Evolutionary conservation across 2,888 invertebrate species (phyloP).

Genomic region (Polietes domitor): DNA sequence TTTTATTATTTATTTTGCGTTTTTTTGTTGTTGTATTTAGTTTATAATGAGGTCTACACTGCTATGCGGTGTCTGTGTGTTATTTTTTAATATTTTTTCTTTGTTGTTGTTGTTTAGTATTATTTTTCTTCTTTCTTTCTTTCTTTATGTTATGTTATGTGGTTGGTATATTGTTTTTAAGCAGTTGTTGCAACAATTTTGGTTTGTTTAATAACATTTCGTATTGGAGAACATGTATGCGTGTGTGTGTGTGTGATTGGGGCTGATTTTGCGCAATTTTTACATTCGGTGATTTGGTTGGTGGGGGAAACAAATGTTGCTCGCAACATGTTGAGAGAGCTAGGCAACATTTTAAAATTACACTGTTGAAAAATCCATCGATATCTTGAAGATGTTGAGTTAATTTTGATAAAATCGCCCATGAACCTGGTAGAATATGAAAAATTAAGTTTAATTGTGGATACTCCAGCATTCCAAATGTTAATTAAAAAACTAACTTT

Average conservation of each 20-base stretch:
- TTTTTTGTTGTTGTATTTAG: constrained; percentile 42
- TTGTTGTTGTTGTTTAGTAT: background rate
- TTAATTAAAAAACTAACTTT: too few relatives aligned
- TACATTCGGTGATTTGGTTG: constrained; percentile 24
- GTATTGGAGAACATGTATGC: background rate
- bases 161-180: constrained; percentile 52
- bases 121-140: background rate
- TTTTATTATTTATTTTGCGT: constrained; percentile 9
- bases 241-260: too few relatives aligned
- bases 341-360: too few relatives aligned
- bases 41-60: constrained; percentile 62
- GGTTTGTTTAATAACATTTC: constrained; percentile 5
- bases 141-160: too few relatives aligned
- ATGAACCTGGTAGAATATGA: too few relatives aligned
- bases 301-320: constrained; percentile 44
- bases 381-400: too few relatives aligned
- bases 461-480: too few relatives aligned
- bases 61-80: constrained; percentile 58
- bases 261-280: too few relatives aligned
- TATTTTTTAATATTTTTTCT: background rate
- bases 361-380: too few relatives aligned
- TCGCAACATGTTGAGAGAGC: constrained; percentile 34
- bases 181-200: constrained; percentile 38
- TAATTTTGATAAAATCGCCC: too few relatives aligned
- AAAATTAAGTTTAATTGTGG: too few relatives aligned